phyloP scores from a whole-genome alignment of 2,797 vertebrate genomes.

The Otus scops region DNA sequence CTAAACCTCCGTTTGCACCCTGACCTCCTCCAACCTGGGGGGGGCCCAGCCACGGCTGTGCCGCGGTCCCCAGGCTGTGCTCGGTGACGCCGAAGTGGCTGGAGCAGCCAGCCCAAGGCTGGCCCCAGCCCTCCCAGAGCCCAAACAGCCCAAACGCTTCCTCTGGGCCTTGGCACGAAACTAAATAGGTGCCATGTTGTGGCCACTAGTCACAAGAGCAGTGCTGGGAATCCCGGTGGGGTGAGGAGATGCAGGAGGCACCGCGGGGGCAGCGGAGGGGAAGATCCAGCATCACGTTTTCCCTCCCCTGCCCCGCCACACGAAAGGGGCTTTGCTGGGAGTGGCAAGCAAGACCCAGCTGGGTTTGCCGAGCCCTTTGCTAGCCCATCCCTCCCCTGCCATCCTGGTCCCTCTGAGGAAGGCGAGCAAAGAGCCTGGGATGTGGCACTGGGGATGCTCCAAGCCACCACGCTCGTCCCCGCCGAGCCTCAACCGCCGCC shows the following conservation, averaged over 20 bases:
- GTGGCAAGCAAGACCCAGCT: neutral
- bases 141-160: neutral
- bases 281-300: neutral
- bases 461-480: neutral
- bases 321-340: neutral
- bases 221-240: neutral
- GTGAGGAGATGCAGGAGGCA: neutral
- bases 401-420: neutral
- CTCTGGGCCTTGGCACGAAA: neutral
- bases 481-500: neutral
- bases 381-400: neutral
- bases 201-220: too few relatives aligned
- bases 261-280: neutral
- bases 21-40: too few relatives aligned
- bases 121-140: neutral
- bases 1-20: too few relatives aligned
- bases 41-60: too few relatives aligned
- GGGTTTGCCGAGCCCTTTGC: neutral
- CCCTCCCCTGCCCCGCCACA: neutral
- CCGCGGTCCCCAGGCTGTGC: too few relatives aligned
- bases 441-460: neutral
- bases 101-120: neutral
- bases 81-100: too few relatives aligned
- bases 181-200: rapidly evolving
- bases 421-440: neutral